Conservation (phyloP, 2,113 vertebrate genomes). For the Lepidothrix coronata region DNA sequence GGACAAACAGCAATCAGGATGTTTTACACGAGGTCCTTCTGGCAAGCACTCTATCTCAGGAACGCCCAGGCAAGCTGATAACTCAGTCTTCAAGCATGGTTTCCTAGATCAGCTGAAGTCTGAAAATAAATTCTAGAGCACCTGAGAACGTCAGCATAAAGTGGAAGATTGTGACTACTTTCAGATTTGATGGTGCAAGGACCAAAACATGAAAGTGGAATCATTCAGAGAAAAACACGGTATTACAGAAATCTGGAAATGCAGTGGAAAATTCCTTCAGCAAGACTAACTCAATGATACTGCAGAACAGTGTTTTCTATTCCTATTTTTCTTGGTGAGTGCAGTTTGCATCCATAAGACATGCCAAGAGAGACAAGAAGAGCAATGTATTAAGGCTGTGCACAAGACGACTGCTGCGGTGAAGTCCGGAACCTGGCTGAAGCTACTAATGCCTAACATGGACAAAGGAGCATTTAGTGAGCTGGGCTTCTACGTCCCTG, state of each 20-base stretch:
- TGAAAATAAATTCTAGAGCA: neutral
- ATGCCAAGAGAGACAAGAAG: neutral
- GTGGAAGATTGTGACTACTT: neutral
- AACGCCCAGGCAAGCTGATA: neutral
- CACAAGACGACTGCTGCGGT: neutral
- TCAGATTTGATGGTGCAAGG: neutral
- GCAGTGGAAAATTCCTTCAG: neutral
- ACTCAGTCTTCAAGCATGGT: neutral
- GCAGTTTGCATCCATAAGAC: neutral
- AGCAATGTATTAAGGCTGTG: neutral
- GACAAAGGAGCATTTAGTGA: neutral
- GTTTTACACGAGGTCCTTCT: neutral
- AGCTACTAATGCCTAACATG: rapidly evolving
- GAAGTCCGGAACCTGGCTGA: neutral
- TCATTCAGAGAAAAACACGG: neutral
- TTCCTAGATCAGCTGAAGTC: neutral
- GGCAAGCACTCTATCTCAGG: neutral
- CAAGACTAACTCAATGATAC: neutral
- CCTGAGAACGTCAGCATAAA: neutral
- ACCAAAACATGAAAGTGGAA: neutral
- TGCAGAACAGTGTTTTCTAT: neutral
- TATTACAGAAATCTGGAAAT: neutral
- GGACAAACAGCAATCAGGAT: neutral
- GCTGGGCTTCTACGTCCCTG: neutral
- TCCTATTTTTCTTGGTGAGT: neutral